Evolutionary conservation across 2,113 vertebrate genomes (phyloP).

Genomic region (Tragelaphus imberbis): DNA sequence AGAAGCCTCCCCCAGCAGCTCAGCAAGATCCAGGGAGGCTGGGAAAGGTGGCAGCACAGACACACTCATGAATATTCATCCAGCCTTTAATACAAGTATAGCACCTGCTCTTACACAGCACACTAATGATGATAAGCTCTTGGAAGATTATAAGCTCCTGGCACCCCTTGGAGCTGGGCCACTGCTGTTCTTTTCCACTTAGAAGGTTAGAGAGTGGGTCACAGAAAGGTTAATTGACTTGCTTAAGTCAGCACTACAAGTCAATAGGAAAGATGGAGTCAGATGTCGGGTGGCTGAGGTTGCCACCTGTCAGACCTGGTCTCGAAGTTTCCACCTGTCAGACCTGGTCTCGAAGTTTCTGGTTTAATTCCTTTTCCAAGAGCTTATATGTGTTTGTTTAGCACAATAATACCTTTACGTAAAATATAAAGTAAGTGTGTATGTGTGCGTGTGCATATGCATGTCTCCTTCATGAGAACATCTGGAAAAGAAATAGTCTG

Average conservation of each 20-base stretch:
- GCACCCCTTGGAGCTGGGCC: not conserved
- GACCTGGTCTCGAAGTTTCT: not conserved
- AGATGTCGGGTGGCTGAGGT: too few species aligned
- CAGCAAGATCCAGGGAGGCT: not conserved
- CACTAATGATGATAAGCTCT: not conserved
- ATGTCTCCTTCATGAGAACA: not conserved
- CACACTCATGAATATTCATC: not conserved
- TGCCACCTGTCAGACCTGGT: not conserved
- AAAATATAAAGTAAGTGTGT: not conserved
- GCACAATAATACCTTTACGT: not conserved
- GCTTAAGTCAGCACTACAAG: not conserved
- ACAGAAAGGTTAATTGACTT: not conserved
- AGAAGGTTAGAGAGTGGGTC: not conserved
- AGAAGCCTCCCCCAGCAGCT: not conserved
- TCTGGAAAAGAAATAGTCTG: not conserved
- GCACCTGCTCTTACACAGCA: not conserved
- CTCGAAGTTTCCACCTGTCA: not conserved
- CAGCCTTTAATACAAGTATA: not conserved
- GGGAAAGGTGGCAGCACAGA: not conserved
- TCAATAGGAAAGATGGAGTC: not conserved
- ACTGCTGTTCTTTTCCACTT: not conserved
- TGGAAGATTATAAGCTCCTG: not conserved
- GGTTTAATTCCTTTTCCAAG: not conserved
- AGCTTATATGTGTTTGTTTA: not conserved
- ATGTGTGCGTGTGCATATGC: accelerated